Evolutionary conservation across 1,140 invertebrate species (phyloP).

Genomic region (Temnothorax longispinosus): DNA sequence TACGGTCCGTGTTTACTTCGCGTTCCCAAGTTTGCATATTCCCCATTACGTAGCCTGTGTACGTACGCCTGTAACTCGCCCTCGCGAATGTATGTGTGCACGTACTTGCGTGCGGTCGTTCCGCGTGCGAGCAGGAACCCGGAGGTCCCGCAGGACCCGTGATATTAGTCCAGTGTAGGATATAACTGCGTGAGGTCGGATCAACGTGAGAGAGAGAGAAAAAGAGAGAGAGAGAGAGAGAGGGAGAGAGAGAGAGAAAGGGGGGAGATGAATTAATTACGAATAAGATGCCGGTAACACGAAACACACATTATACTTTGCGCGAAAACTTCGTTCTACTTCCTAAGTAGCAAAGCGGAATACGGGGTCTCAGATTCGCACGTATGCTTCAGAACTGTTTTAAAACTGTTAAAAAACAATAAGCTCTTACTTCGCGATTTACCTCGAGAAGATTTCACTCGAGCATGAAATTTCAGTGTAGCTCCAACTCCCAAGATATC

Average conservation of each 20-base stretch:
- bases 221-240: not conserved
- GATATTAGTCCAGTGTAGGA: constrained; percentile 46
- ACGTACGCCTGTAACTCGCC: constrained; percentile 27
- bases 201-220: not conserved
- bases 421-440: not conserved
- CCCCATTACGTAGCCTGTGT: constrained; percentile 63
- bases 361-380: not conserved
- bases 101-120: constrained; percentile 1
- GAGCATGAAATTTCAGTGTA: not conserved
- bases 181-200: not conserved
- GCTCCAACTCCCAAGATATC: not conserved
- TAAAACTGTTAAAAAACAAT: not conserved
- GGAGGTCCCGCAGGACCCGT: constrained; percentile 20
- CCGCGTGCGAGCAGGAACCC: not conserved
- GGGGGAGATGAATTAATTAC: constrained; percentile 71
- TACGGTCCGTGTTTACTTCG: constrained; percentile 66
- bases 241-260: too few relatives aligned
- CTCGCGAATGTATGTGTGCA: constrained; percentile 13
- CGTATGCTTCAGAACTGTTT: not conserved
- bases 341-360: constrained; percentile 61
- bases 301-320: constrained; percentile 72
- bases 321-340: constrained; percentile 55
- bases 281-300: constrained; percentile 71
- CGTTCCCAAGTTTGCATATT: constrained; percentile 73
- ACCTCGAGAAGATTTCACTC: not conserved